phyloP scores from a whole-genome alignment of 2,797 vertebrate species.

The Rhinogobio ventralis region DNA sequence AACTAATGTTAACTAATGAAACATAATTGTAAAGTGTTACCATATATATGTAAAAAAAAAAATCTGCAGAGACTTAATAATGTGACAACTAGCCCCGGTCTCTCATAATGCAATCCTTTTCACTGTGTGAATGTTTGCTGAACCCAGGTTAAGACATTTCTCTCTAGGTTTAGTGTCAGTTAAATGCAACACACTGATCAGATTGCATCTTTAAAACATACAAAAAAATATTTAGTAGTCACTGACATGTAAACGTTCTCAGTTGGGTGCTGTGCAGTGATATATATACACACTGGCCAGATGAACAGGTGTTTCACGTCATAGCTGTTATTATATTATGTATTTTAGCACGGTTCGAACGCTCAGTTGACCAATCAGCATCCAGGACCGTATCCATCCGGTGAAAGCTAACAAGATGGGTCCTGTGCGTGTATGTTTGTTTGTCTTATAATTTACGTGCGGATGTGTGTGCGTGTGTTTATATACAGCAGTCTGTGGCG shows the following conservation, averaged over 20 bases:
- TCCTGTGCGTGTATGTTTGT: slow-evolving; percentile 21
- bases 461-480: slow-evolving; percentile 43
- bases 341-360: background rate
- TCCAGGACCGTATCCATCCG: background rate
- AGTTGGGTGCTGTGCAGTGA: background rate
- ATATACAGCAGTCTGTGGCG: slow-evolving; percentile 79
- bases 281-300: background rate
- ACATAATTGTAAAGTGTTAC: too few relatives aligned
- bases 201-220: slow-evolving; percentile 19
- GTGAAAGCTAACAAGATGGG: background rate
- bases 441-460: slow-evolving; percentile 32
- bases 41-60: too few relatives aligned
- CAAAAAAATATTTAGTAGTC: background rate
- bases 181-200: background rate
- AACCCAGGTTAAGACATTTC: background rate
- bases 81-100: background rate
- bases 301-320: slow-evolving; percentile 33
- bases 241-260: background rate
- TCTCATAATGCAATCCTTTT: background rate
- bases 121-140: background rate
- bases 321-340: background rate
- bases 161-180: slow-evolving; percentile 1
- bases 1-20: too few relatives aligned
- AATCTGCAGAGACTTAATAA: too few relatives aligned
- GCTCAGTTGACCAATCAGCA: slow-evolving; percentile 14